phyloP scores from a whole-genome alignment of 2,113 vertebrate species.

The Embiotoca jacksoni region DNA sequence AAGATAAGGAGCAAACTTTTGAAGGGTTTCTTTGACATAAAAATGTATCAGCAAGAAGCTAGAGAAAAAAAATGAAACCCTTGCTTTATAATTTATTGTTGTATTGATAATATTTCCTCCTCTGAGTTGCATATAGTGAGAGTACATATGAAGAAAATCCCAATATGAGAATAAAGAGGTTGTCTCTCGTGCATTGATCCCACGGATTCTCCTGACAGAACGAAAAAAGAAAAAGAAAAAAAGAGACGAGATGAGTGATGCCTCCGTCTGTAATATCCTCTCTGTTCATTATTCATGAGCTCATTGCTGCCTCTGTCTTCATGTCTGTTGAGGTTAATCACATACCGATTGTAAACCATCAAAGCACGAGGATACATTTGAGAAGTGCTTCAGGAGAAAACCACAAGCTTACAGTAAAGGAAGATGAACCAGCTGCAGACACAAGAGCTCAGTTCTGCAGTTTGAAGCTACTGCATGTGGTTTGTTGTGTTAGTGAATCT shows the following conservation, averaged over 20 bases:
- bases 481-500: not conserved
- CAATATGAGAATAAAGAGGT: conserved; percentile 11
- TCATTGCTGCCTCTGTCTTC: conserved; percentile 30
- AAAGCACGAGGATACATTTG: conserved; percentile 13
- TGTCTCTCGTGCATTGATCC: conserved; percentile 11
- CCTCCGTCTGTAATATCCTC: conserved; percentile 22
- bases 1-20: not conserved
- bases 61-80: not conserved
- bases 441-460: not conserved
- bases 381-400: conserved; percentile 19
- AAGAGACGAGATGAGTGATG: not conserved
- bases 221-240: conserved; percentile 10
- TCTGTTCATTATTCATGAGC: conserved; percentile 67
- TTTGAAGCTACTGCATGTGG: not conserved
- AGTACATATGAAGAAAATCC: conserved; percentile 13
- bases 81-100: not conserved
- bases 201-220: conserved; percentile 23
- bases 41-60: not conserved
- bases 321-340: conserved; percentile 38
- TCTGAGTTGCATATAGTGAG: conserved; percentile 8
- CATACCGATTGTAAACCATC: conserved; percentile 40
- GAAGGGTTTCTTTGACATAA: not conserved
- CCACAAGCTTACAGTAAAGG: not conserved
- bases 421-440: not conserved
- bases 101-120: not conserved